phyloP scores from a whole-genome alignment of 2,113 vertebrate species.

The Protomyctophum bolini region DNA sequence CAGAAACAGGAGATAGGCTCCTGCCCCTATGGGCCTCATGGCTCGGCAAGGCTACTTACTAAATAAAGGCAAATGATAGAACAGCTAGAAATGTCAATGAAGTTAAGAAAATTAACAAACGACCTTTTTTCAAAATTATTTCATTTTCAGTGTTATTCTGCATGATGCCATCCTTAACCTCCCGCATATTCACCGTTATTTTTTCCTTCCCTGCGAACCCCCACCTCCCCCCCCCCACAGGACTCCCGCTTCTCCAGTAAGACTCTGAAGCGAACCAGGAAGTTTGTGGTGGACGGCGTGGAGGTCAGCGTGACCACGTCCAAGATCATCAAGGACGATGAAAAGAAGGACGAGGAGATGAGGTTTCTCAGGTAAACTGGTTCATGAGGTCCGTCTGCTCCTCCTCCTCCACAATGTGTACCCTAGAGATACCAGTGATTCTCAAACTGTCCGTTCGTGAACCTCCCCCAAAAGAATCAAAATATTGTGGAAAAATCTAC shows the following conservation, averaged over 20 bases:
- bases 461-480: no score
- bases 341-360: conserved; percentile 98
- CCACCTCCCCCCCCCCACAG: conserved; percentile 59
- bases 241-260: conserved; percentile 83
- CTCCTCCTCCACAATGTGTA: not conserved
- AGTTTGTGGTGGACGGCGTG: conserved; percentile 91
- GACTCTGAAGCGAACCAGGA: conserved; percentile 94
- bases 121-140: no score
- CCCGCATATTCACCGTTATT: not conserved
- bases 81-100: no score
- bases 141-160: no score
- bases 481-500: no score
- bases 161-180: not conserved
- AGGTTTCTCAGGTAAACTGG: conserved; percentile 89
- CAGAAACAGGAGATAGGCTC: no score
- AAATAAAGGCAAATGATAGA: no score
- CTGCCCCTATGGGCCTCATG: no score
- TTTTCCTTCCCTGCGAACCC: not conserved
- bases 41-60: no score
- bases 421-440: no score
- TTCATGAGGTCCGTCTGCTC: not conserved
- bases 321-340: conserved; percentile 95
- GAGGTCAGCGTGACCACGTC: conserved; percentile 97
- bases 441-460: no score
- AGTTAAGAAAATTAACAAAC: no score